Evolutionary conservation across 1,140 invertebrate species (phyloP), one percentile per base, ranked within the genome.

Genomic region (Papilio glaucus): DNA sequence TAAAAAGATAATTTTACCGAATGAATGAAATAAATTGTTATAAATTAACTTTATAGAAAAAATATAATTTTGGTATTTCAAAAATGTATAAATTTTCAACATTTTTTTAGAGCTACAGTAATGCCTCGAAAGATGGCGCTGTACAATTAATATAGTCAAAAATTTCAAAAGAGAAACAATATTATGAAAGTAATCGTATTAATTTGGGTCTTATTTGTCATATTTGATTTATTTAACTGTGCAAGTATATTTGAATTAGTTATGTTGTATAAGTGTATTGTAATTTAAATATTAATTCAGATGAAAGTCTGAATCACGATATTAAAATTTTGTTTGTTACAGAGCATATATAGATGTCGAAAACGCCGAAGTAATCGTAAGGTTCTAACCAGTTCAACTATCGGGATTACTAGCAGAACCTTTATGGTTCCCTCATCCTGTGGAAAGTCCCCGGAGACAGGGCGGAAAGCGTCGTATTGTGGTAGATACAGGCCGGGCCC

Each of bases 361-460:
- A 42, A 4, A n/a, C n/a, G 1, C 1, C 13, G 13, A 15, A 0
- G 1, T 1, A 0, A n/a, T n/a, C n/a, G 15, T 21, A 72, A 83
- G 74, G 84, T 87, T 90, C 86, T 76, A 71, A 79, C 81, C 88
- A 92, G 86, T 89, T 86, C 86, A 87, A 78, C 84, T 81, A 53
- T 89, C 89, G 87, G 88, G 89, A 85, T 89, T 74, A 91, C 89
- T 75, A 37, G 70, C 89, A 77, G 85, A 89, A 72, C 69, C 81
- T 82, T 38, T 24, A 73, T 92, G 83, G 73, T 77, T 92, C 80
- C 26, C 24, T 71, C 78, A 88, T 87, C 90, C 87, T 87, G 90
- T 87, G 90, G 89, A 92, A 91, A 91, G 90, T 92, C 90, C 90
- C 90, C 89, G 90, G 90, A 92, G 90, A 83, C 21, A 86, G 75